Evolutionary conservation across 1,140 invertebrate species (phyloP).

Genomic region (Diorhabda sublineata): DNA sequence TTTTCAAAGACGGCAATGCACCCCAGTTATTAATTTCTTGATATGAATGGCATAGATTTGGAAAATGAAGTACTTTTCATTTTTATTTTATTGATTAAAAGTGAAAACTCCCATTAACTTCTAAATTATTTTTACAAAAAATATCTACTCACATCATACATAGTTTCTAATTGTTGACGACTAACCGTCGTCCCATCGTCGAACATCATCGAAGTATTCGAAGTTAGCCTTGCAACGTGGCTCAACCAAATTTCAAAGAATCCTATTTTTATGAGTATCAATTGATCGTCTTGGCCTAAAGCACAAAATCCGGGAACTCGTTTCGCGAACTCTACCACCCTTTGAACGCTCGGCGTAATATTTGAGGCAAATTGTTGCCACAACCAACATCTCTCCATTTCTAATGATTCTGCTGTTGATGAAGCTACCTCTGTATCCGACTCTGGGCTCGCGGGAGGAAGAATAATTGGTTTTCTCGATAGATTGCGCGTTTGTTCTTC

Average conservation of each 20-base stretch:
- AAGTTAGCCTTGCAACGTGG: conserved; percentile 78
- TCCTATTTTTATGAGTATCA: conserved; percentile 91
- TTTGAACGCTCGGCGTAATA: conserved; percentile 81
- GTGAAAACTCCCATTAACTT: too few species aligned
- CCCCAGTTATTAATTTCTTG: too few species aligned
- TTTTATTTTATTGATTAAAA: too few species aligned
- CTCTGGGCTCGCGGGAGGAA: conserved; percentile 49
- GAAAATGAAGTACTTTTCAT: too few species aligned
- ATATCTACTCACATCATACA: conserved; percentile 82
- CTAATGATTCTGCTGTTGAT: conserved; percentile 62
- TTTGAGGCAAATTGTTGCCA: conserved; percentile 75
- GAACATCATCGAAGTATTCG: conserved; percentile 80
- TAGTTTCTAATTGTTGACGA: conserved; percentile 79
- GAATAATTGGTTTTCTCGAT: conserved; percentile 66
- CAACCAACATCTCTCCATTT: conserved; percentile 64
- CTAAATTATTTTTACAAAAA: neutral
- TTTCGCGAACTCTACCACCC: conserved; percentile 92
- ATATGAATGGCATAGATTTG: too few species aligned
- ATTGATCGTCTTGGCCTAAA: conserved; percentile 86
- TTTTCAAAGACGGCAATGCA: too few species aligned
- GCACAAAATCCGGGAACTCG: conserved; percentile 83
- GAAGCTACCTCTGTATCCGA: conserved; percentile 55
- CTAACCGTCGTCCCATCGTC: conserved; percentile 86
- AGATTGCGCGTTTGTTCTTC: conserved; percentile 75
- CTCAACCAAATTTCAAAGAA: conserved; percentile 97